Conservation (phyloP, 2,113 vertebrate species). For the Callospermophilus lateralis region DNA sequence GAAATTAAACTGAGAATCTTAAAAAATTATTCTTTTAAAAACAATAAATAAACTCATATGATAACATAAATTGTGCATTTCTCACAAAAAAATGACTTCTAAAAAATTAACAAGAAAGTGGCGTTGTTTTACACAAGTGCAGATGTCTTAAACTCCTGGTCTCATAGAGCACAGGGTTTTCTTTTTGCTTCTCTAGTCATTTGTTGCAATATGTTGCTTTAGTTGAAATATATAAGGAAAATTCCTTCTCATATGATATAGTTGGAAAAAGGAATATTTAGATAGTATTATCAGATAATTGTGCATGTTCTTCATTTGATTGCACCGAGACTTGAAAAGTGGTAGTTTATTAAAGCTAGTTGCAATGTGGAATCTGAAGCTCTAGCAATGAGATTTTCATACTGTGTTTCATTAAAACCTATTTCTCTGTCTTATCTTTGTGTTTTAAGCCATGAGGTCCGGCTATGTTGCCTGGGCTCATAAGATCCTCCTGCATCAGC, state of each 20-base stretch:
- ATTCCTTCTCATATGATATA: neutral
- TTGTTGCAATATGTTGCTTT: neutral
- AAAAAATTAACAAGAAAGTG: neutral
- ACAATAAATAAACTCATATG: neutral
- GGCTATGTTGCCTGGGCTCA: neutral
- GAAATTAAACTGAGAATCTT: neutral
- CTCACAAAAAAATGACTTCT: neutral
- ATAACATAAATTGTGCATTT: constrained; percentile 21
- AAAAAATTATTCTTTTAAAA: neutral
- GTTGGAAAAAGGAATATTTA: neutral
- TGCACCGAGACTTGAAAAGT: neutral
- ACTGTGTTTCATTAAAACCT: neutral
- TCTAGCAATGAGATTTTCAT: neutral
- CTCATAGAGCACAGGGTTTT: neutral
- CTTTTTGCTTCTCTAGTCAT: neutral
- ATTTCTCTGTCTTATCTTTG: neutral
- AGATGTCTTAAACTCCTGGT: neutral
- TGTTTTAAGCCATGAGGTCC: neutral
- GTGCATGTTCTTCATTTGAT: neutral
- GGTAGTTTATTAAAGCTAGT: neutral
- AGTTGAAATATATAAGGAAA: neutral
- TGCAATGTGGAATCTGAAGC: neutral
- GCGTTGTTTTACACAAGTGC: neutral
- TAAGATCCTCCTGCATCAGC: neutral
- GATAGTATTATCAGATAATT: neutral